These are phyloP conservation scores for Orientallactaga bullata DNA, from an alignment of 2,113 vertebrate species.

Conservation along the genomic window DNA sequence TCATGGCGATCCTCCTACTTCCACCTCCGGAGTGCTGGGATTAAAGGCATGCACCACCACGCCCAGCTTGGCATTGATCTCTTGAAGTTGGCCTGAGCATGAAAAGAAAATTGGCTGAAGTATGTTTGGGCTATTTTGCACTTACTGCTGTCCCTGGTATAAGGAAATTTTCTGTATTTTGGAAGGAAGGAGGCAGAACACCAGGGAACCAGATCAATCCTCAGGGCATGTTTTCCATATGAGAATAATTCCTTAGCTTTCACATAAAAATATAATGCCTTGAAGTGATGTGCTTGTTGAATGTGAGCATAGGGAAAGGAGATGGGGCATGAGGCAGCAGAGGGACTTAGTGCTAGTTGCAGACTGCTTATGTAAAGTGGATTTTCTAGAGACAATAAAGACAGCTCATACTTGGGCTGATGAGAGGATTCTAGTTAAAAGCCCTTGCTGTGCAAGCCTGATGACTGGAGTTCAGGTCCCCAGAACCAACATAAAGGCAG, in stretches of 20 bases:
- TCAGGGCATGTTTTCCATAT: conserved; percentile 28
- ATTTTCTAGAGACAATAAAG: conserved; percentile 48
- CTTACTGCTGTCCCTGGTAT: not conserved
- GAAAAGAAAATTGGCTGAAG: not conserved
- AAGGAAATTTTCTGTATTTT: conserved; percentile 22
- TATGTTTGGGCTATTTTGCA: not conserved
- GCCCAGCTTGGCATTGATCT: not conserved
- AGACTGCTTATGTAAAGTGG: not conserved
- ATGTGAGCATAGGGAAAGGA: not conserved
- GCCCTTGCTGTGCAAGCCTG: too few species aligned
- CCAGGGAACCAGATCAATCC: conserved; percentile 23
- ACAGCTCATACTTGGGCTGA: not conserved
- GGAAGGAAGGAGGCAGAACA: conserved; percentile 25
- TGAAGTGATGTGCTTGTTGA: not conserved
- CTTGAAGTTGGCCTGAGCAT: not conserved
- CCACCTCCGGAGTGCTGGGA: too few species aligned
- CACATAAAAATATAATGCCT: conserved; percentile 19
- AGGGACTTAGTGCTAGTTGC: not conserved
- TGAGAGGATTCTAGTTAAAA: too few species aligned
- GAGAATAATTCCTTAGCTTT: not conserved
- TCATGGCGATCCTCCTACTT: too few species aligned
- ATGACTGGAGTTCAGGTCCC: too few species aligned
- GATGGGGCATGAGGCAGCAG: not conserved
- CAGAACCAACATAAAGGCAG: too few species aligned
- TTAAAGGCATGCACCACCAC: too few species aligned